Percentiles rank a stretch among this genome's conserved stretches.
Conservation (phyloP, 30 jellyfish, hydroid and myxozoan species). For the Mastigias papua region DNA sequence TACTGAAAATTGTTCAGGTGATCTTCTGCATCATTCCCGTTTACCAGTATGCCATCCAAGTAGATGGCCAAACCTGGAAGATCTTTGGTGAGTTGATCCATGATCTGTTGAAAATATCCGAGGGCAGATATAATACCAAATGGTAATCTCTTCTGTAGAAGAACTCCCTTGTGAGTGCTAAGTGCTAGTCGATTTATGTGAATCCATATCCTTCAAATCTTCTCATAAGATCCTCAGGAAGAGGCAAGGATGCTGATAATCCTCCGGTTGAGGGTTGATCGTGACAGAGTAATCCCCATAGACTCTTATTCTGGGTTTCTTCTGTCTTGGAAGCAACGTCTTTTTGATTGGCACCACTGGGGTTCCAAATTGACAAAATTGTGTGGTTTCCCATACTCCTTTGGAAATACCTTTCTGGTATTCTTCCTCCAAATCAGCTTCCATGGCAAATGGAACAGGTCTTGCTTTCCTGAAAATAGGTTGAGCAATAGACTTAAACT, state of each 20-base stretch:
- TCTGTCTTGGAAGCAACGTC: constrained; percentile 9
- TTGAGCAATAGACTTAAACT: constrained; percentile 15
- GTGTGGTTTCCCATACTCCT: constrained; percentile 28
- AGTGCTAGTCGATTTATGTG: background rate
- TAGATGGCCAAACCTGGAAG: background rate
- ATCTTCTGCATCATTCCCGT: background rate
- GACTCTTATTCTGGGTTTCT: background rate
- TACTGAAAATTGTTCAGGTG: background rate
- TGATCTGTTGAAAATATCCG: background rate
- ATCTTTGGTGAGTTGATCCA: background rate
- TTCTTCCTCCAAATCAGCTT: constrained; percentile 27
- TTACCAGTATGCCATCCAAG: background rate
- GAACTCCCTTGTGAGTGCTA: background rate
- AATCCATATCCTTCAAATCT: background rate
- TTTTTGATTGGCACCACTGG: constrained; percentile 14
- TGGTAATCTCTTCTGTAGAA: background rate
- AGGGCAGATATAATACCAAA: background rate
- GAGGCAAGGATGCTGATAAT: background rate
- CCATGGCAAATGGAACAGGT: constrained; percentile 13
- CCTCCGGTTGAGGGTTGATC: background rate
- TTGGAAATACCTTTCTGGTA: constrained; percentile 3
- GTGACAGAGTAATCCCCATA: background rate
- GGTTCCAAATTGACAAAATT: constrained; percentile 14
- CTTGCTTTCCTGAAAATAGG: constrained; percentile 22
- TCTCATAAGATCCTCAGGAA: background rate